A percentile compares a stretch with the other conserved stretches of the same genome.
Conservation (phyloP, 37 sponge, comb jelly and placozoan genomes). For the Ephydatia muelleri region DNA sequence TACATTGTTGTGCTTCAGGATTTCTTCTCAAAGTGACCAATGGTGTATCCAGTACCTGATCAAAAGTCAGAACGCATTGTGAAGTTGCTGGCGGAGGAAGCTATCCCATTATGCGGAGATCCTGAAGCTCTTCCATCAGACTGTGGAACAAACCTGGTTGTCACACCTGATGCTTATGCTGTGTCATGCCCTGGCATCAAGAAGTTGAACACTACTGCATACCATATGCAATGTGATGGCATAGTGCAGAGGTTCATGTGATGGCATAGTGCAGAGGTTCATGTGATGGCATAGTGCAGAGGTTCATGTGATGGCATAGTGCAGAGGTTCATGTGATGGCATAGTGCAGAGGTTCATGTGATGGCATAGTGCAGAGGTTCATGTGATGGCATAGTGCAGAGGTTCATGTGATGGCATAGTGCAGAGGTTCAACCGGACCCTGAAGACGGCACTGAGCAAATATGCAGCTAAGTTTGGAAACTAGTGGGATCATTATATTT, state of each 20-base stretch:
- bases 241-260: conserved; percentile 26
- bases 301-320: conserved; percentile 22
- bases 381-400: conserved; percentile 14
- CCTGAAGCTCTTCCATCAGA: conserved; percentile 42
- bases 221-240: conserved; percentile 40
- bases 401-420: conserved; percentile 22
- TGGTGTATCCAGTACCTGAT: conserved; percentile 60
- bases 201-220: conserved; percentile 43
- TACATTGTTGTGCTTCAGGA: conserved; percentile 64
- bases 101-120: conserved; percentile 22
- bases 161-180: conserved; percentile 16
- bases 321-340: conserved; percentile 19
- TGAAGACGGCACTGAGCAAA: conserved; percentile 26
- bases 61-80: conserved; percentile 46
- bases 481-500: conserved; percentile 44
- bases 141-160: conserved; percentile 25
- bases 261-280: neutral
- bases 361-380: neutral
- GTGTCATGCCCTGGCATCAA: conserved; percentile 25
- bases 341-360: conserved; percentile 16
- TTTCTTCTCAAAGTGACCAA: conserved; percentile 64
- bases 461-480: conserved; percentile 16
- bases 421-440: conserved; percentile 32
- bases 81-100: conserved; percentile 29
- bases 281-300: conserved; percentile 14